Evolutionary conservation across 2,113 vertebrate species (phyloP).

Genomic region (Zeus faber): DNA sequence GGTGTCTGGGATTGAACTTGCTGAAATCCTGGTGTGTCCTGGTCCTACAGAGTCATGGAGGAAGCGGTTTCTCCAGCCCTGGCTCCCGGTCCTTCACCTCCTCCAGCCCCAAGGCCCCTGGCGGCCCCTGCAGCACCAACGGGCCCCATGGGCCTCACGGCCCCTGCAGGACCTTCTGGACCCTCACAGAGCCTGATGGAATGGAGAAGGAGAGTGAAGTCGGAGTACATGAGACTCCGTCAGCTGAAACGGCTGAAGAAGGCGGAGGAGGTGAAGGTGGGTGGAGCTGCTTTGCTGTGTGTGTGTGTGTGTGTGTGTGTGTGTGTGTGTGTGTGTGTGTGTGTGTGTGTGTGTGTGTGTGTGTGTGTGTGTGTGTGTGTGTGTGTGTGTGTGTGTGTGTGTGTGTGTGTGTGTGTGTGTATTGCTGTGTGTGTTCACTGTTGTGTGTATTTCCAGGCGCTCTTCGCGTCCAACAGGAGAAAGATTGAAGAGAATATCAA

Average conservation of each 20-base stretch:
- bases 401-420: background rate
- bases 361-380: background rate
- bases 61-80: constrained; percentile 41
- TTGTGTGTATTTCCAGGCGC: constrained; percentile 69
- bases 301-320: too few relatives aligned
- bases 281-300: background rate
- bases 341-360: background rate
- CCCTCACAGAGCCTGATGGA: constrained; percentile 78
- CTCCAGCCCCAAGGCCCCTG: constrained; percentile 31
- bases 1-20: too few relatives aligned
- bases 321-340: background rate
- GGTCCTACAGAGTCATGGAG: constrained; percentile 57
- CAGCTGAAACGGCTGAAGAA: constrained; percentile 91
- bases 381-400: background rate
- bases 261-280: constrained; percentile 90
- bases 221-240: constrained; percentile 94
- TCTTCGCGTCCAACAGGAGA: constrained; percentile 88
- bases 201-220: constrained; percentile 95
- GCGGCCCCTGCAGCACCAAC: constrained; percentile 50
- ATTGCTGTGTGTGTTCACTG: background rate
- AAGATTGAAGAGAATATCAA: constrained; percentile 89
- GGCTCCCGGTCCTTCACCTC: background rate
- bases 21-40: too few relatives aligned
- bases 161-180: constrained; percentile 65
- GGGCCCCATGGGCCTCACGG: constrained; percentile 35